Evolutionary conservation across 2,113 vertebrate genomes (phyloP).

Genomic region (Natator depressus): DNA sequence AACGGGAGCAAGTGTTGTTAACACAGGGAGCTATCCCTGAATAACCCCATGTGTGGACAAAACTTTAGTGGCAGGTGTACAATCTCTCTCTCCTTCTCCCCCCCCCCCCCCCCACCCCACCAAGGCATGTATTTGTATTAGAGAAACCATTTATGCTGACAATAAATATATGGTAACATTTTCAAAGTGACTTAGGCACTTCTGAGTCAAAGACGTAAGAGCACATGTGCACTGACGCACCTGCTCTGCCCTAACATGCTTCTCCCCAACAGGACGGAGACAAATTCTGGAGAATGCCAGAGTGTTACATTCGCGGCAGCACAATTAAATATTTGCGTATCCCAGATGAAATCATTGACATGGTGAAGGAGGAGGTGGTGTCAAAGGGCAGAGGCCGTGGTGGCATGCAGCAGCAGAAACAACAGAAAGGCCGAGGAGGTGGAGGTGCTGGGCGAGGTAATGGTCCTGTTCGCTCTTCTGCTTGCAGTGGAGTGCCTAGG

Average conservation of each 20-base stretch:
- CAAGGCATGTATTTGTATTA: neutral
- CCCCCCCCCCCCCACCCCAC: too few relatives aligned
- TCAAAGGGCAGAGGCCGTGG: conserved; percentile 94
- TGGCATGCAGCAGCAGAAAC: conserved; percentile 94
- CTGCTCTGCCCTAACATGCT: fast-evolving
- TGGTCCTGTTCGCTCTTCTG: neutral
- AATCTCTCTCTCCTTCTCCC: too few relatives aligned
- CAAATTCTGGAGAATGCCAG: conserved; percentile 99
- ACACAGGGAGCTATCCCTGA: neutral
- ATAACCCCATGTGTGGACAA: neutral
- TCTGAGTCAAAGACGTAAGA: neutral
- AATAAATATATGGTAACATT: fast-evolving
- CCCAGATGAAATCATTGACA: conserved; percentile 97
- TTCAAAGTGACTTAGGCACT: neutral
- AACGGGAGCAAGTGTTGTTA: neutral
- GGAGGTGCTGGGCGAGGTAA: conserved; percentile 91
- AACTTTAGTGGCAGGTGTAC: too few relatives aligned
- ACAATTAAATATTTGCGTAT: conserved; percentile 98
- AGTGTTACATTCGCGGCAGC: conserved; percentile 97
- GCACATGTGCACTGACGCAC: fast-evolving
- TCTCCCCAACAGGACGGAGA: conserved; percentile 87
- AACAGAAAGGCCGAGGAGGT: conserved; percentile 91
- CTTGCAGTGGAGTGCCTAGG: fast-evolving
- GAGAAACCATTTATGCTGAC: neutral
- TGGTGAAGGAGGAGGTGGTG: conserved; percentile 97